These are phyloP conservation scores for Pogonophryne albipinna DNA, from an alignment of 2,797 vertebrate species.

Conservation along the genomic window DNA sequence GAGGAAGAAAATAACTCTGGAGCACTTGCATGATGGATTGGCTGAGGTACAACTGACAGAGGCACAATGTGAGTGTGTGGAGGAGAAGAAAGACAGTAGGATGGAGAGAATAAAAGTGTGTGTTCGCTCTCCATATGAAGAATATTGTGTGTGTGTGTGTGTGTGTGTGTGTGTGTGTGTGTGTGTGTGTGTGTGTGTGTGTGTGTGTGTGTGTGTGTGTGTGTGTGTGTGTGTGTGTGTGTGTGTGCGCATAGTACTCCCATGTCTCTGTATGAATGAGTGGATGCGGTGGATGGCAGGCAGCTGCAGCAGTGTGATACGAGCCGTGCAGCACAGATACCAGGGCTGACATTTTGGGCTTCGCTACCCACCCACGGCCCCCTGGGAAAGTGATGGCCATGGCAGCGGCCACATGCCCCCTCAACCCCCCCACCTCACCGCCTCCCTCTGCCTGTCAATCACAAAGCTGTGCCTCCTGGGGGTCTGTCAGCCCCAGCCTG, in stretches of 20 bases:
- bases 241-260: constrained; percentile 30
- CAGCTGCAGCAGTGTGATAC: constrained; percentile 84
- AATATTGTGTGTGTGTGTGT: constrained; percentile 9
- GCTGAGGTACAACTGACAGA: constrained; percentile 50
- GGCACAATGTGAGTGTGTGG: constrained; percentile 37
- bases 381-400: constrained; percentile 84
- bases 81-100: constrained; percentile 41
- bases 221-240: constrained; percentile 36
- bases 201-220: constrained; percentile 13
- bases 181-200: constrained; percentile 5
- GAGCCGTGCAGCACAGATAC: constrained; percentile 81
- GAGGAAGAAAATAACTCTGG: constrained; percentile 18
- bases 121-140: constrained; percentile 22
- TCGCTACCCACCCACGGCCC: constrained; percentile 75
- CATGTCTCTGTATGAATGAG: constrained; percentile 75
- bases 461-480: constrained; percentile 80
- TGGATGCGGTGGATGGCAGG: constrained; percentile 70
- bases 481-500: constrained; percentile 64
- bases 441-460: constrained; percentile 84
- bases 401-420: constrained; percentile 77
- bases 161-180: constrained; percentile 13
- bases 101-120: constrained; percentile 34
- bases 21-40: constrained; percentile 47
- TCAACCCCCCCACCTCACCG: constrained; percentile 41
- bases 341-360: constrained; percentile 90